Conservation (phyloP, 2,888 invertebrate genomes). For the Dryobotodes eremita region DNA sequence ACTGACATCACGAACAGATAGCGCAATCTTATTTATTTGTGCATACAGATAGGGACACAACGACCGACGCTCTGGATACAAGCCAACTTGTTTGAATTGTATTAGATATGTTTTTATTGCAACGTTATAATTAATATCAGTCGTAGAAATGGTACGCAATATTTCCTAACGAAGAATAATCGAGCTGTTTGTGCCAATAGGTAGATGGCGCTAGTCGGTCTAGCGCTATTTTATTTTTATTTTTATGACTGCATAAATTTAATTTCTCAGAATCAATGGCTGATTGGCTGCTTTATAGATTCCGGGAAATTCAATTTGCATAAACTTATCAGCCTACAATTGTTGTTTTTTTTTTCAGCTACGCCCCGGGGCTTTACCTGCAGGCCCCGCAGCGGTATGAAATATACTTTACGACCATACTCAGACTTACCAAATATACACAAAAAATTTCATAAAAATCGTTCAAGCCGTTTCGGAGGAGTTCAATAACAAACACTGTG, state of each 20-base stretch:
- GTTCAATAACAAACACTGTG: too few relatives aligned
- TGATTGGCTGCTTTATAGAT: not conserved
- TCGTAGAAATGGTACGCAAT: conserved; percentile 30
- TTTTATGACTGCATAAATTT: not conserved
- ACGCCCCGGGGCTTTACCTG: too few relatives aligned
- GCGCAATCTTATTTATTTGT: conserved; percentile 59
- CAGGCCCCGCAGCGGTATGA: too few relatives aligned
- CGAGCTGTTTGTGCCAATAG: conserved; percentile 33
- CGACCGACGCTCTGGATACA: conserved; percentile 55
- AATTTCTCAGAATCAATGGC: not conserved
- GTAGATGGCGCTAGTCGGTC: conserved; percentile 40
- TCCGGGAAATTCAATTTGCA: not conserved
- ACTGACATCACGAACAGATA: conserved; percentile 51
- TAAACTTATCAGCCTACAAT: not conserved
- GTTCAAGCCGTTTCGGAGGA: too few relatives aligned
- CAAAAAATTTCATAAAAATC: too few relatives aligned
- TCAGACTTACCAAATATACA: too few relatives aligned
- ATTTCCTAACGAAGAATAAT: conserved; percentile 39
- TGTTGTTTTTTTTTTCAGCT: not conserved
- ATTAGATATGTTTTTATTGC: conserved; percentile 62
- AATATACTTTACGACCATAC: too few relatives aligned
- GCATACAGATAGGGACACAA: conserved; percentile 46
- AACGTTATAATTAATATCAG: conserved; percentile 61
- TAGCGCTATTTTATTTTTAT: not conserved
- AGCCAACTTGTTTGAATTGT: conserved; percentile 63